A percentile compares a stretch with the other conserved stretches of the same genome.
These are phyloP conservation scores for Dermolepida albohirtum DNA, from an alignment of 2,888 invertebrate species.

Conservation along the genomic window DNA sequence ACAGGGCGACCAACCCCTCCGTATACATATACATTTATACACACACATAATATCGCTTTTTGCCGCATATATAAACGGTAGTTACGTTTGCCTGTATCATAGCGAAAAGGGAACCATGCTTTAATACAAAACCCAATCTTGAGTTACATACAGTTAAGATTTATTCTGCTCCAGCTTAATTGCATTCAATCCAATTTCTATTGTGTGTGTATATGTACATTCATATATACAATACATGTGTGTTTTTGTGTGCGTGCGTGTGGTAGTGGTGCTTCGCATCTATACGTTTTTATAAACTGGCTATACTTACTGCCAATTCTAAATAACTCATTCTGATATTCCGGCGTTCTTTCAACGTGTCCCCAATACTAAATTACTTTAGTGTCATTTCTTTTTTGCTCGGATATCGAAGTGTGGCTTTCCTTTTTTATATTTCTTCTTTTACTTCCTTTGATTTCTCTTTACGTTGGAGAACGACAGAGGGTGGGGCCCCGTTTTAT, in stretches of 20 bases:
- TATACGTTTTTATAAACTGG: conserved; percentile 27
- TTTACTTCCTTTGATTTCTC: conserved; percentile 1
- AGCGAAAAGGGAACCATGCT: conserved; percentile 39
- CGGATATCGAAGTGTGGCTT: neutral
- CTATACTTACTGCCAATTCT: conserved; percentile 18
- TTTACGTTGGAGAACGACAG: too few relatives aligned
- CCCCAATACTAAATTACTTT: conserved; percentile 30
- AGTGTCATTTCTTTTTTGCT: conserved; percentile 21
- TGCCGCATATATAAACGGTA: conserved; percentile 3
- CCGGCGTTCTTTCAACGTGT: conserved; percentile 24
- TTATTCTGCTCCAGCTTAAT: conserved; percentile 42
- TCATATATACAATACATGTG: neutral
- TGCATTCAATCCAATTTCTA: conserved; percentile 42
- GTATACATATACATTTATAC: conserved; percentile 16
- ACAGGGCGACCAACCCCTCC: conserved; percentile 57
- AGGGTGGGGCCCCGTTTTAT: too few relatives aligned
- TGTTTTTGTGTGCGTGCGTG: conserved; percentile 7
- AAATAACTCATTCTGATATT: conserved; percentile 32
- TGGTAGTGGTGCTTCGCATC: neutral
- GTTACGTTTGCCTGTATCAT: conserved; percentile 33
- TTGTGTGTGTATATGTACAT: conserved; percentile 18
- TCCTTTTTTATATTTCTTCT: neutral
- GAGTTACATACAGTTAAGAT: conserved; percentile 43
- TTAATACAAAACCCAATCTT: conserved; percentile 43
- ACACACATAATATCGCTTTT: conserved; percentile 8